A percentile compares a stretch with the other conserved stretches of the same genome.
These are phyloP conservation scores for Crotalus helleri DNA, from an alignment of 2,113 vertebrate species.

Conservation along the genomic window DNA sequence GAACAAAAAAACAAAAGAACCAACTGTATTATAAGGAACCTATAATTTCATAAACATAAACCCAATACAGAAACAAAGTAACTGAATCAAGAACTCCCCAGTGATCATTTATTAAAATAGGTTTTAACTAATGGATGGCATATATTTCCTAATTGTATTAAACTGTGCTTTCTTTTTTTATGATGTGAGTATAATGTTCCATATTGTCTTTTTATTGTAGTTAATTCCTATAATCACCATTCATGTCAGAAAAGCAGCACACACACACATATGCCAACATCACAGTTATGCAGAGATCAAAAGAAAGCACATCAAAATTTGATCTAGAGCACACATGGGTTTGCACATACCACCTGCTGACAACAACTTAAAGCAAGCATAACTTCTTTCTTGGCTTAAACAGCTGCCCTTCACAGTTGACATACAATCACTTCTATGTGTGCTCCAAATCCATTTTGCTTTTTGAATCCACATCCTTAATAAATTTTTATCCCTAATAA, in stretches of 20 bases:
- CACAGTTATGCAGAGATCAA: not conserved
- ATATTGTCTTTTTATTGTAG: not conserved
- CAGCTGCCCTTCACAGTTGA: not conserved
- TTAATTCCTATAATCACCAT: not conserved
- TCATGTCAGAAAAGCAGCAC: not conserved
- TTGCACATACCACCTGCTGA: not conserved
- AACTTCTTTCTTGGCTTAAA: not conserved
- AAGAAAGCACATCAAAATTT: not conserved
- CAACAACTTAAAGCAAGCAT: not conserved
- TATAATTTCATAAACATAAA: not conserved
- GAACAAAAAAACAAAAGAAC: not conserved
- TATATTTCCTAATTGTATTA: not conserved
- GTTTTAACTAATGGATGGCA: not conserved
- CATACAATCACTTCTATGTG: not conserved
- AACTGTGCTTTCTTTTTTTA: not conserved
- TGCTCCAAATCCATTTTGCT: not conserved
- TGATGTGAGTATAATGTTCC: not conserved
- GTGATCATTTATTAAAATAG: not conserved
- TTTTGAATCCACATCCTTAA: not conserved
- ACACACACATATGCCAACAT: not conserved
- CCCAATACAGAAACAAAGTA: not conserved
- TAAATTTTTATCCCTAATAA: not conserved
- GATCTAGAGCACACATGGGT: not conserved
- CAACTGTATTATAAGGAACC: not conserved
- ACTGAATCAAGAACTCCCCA: not conserved